Conservation (phyloP, 1,140 invertebrate species). For the Himalopsyche phryganea region DNA sequence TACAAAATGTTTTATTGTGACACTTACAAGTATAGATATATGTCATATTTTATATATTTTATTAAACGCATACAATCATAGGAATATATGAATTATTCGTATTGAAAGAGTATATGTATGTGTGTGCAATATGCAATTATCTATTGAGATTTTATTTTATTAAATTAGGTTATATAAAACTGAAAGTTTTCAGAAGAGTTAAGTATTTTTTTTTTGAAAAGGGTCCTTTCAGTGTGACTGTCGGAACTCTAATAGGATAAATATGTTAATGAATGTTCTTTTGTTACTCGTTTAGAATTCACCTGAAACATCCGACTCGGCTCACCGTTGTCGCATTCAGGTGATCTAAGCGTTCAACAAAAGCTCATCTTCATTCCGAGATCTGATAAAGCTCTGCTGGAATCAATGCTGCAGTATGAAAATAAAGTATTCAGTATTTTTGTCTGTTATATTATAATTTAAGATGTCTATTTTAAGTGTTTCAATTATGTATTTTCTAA, state of each 20-base stretch:
- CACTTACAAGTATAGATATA: not conserved
- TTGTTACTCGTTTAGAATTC: slow-evolving; percentile 3
- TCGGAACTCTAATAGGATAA: slow-evolving; percentile 22
- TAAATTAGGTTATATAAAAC: slow-evolving; percentile 21
- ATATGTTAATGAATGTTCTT: slow-evolving; percentile 23
- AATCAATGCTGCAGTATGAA: slow-evolving; percentile 2
- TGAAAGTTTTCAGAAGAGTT: slow-evolving; percentile 14
- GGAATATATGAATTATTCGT: slow-evolving; percentile 26
- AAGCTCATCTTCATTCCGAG: slow-evolving; percentile 7
- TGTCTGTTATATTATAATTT: slow-evolving; percentile 26
- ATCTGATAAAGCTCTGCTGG: slow-evolving; percentile 26
- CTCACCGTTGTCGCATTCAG: too few species aligned
- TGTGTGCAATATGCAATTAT: slow-evolving; percentile 31
- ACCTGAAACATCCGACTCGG: not conserved
- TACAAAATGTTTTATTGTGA: not conserved
- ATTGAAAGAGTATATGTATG: slow-evolving; percentile 25
- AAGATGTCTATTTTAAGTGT: slow-evolving; percentile 5
- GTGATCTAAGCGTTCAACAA: not conserved
- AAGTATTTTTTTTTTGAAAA: slow-evolving; percentile 15
- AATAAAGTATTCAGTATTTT: slow-evolving; percentile 22
- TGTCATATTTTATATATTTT: slow-evolving; percentile 28
- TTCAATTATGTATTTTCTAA: slow-evolving; percentile 1
- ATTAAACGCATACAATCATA: slow-evolving; percentile 22
- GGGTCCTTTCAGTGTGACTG: slow-evolving; percentile 20
- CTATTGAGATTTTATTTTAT: slow-evolving; percentile 34